Evolutionary conservation across 2,113 vertebrate genomes (phyloP).

Genomic region (Apistogramma diplotaenia): DNA sequence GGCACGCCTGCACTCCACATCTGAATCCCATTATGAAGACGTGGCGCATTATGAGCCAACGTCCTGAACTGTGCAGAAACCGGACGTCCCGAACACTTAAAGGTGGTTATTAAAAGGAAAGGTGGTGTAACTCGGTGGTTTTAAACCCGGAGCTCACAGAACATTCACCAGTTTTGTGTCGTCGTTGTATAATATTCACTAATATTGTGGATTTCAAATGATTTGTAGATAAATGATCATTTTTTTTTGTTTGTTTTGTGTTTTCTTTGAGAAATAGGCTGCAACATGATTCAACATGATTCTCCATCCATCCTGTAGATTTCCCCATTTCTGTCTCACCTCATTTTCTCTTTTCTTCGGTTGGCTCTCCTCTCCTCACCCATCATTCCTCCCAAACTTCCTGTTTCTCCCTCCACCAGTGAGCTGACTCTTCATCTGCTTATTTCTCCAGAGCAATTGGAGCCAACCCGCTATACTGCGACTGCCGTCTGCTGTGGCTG

Average conservation of each 20-base stretch:
- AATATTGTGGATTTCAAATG: no score
- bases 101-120: rapidly evolving
- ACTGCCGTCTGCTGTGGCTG: conserved; percentile 95
- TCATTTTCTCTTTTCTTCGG: not conserved
- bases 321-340: not conserved
- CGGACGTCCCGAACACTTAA: not conserved
- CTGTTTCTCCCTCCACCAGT: not conserved
- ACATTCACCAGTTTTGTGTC: no score
- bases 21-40: not conserved
- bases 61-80: not conserved
- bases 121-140: not conserved
- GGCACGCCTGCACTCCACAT: not conserved
- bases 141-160: not conserved
- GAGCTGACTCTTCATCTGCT: not conserved
- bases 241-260: no score
- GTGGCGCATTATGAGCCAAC: not conserved
- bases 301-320: not conserved
- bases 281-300: no score
- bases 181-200: no score
- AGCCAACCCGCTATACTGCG: conserved; percentile 94
- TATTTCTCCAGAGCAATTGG: conserved; percentile 83
- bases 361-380: not conserved
- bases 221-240: no score
- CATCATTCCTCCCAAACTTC: not conserved
- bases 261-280: not conserved